Evolutionary conservation across 2,797 vertebrate species (phyloP).

Genomic region (Chanos chanos): DNA sequence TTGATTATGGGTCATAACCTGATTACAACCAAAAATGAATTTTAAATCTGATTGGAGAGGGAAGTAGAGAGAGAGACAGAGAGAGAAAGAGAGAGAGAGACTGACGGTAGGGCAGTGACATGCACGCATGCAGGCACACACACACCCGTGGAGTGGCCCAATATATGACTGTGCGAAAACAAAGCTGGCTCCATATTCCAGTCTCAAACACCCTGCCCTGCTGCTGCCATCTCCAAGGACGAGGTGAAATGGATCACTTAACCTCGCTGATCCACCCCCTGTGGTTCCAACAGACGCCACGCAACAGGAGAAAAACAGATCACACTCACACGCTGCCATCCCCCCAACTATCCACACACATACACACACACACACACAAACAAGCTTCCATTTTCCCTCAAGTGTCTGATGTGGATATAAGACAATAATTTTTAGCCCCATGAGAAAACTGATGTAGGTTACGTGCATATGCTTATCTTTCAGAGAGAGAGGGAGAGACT

Average conservation of each 20-base stretch:
- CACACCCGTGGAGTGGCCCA: too few relatives aligned
- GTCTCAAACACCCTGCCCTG: neutral
- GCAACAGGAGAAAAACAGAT: conserved; percentile 28
- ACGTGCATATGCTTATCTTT: conserved; percentile 55
- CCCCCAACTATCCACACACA: too few relatives aligned
- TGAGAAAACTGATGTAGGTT: conserved; percentile 50
- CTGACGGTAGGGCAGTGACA: neutral
- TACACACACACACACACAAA: neutral
- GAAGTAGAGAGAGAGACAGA: too few relatives aligned
- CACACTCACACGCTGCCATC: conserved; percentile 34
- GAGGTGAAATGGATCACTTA: conserved; percentile 54
- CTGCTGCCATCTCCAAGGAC: conserved; percentile 43
- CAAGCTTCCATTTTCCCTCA: conserved; percentile 40
- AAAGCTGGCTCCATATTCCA: conserved; percentile 12
- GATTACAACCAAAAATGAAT: too few relatives aligned
- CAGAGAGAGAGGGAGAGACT: conserved; percentile 37
- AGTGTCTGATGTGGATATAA: conserved; percentile 39
- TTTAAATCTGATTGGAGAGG: too few relatives aligned
- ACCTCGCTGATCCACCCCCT: conserved; percentile 9
- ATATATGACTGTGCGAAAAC: too few relatives aligned
- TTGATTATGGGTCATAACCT: too few relatives aligned
- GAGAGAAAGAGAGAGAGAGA: neutral
- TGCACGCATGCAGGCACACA: too few relatives aligned
- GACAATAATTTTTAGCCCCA: conserved; percentile 43
- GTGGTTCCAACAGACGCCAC: conserved; percentile 6